Conservation (phyloP, 2,113 vertebrate species). For the Nymphicus hollandicus region DNA sequence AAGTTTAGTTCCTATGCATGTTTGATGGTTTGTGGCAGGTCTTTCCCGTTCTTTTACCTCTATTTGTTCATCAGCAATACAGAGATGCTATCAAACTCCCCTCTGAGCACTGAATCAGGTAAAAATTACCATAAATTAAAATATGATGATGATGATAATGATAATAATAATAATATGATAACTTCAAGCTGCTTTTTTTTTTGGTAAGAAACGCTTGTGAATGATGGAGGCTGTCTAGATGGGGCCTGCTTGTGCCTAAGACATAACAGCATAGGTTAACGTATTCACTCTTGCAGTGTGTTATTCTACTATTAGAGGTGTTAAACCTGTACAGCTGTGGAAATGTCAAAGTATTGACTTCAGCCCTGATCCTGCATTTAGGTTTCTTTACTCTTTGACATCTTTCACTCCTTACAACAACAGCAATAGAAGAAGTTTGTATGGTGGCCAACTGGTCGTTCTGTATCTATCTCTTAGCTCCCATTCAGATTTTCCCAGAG, state of each 20-base stretch:
- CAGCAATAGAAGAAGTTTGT: background rate
- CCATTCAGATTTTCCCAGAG: background rate
- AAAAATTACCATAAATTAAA: background rate
- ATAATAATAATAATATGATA: background rate
- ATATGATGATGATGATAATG: background rate
- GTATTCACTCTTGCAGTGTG: background rate
- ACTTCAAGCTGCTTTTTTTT: background rate
- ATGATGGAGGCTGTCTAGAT: background rate
- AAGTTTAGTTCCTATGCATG: background rate
- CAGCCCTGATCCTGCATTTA: background rate
- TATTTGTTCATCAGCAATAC: rapidly evolving
- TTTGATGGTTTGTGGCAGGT: background rate
- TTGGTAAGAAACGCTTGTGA: background rate
- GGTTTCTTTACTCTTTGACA: background rate
- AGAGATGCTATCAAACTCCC: background rate
- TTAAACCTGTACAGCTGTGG: background rate
- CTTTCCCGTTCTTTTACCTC: background rate
- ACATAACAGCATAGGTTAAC: background rate
- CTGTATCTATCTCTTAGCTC: background rate
- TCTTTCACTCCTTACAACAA: background rate
- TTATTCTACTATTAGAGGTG: background rate
- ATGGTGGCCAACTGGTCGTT: background rate
- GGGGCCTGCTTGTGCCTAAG: background rate
- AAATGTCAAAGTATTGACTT: background rate
- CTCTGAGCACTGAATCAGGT: background rate